Conservation (phyloP, 1,140 invertebrate genomes). For the Anastrepha obliqua region DNA sequence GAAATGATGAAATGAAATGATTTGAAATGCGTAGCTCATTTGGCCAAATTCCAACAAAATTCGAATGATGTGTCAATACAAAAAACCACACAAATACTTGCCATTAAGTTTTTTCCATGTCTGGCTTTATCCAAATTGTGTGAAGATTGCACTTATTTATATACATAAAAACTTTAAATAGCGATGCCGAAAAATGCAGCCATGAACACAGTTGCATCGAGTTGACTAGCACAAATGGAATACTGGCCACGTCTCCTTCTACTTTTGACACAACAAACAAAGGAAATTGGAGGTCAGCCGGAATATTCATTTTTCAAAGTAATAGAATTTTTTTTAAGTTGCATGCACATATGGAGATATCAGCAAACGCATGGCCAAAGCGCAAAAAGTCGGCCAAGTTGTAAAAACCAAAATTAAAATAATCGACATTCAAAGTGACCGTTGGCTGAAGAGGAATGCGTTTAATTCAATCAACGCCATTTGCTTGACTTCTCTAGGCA, state of each 20-base stretch:
- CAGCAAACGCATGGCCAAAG: background rate
- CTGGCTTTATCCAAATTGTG: too few relatives aligned
- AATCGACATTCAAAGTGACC: background rate
- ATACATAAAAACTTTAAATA: too few relatives aligned
- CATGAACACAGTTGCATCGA: too few relatives aligned
- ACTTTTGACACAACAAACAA: background rate
- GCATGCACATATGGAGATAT: background rate
- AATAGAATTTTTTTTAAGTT: constrained; percentile 3
- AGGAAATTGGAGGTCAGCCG: background rate
- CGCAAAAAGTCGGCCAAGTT: background rate
- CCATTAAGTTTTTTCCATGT: too few relatives aligned
- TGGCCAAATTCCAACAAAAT: too few relatives aligned
- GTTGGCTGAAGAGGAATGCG: background rate
- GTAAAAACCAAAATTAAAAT: too few relatives aligned
- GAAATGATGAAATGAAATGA: too few relatives aligned
- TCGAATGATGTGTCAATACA: background rate
- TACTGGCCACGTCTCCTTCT: background rate
- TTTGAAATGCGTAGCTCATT: too few relatives aligned
- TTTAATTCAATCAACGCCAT: background rate
- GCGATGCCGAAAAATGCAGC: too few relatives aligned
- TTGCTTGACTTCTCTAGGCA: background rate
- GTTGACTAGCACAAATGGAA: background rate
- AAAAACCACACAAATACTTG: too few relatives aligned
- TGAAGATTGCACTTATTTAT: too few relatives aligned
- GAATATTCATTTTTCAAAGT: background rate